These are phyloP conservation scores for Sinodicranocentrus sp. DNA, from an alignment of 2,888 invertebrate genomes.

Conservation along the genomic window DNA sequence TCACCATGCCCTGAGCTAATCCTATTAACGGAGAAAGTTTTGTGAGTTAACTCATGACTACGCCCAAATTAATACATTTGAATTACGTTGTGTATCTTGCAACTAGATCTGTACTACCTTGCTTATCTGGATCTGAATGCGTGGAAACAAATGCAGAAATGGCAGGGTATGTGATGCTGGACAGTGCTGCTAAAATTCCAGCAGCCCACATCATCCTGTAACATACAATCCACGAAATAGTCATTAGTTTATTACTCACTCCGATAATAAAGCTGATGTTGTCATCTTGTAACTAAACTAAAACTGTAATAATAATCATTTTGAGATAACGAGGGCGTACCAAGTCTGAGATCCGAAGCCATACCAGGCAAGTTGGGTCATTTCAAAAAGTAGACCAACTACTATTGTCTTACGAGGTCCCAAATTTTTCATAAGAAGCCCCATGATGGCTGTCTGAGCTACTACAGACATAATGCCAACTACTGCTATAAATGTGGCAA, in stretches of 20 bases:
- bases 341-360: constrained; percentile 97
- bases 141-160: constrained; percentile 99
- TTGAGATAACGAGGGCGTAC: constrained; percentile 80
- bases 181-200: constrained; percentile 96
- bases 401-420: constrained; percentile 99
- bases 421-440: constrained; percentile 89
- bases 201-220: constrained; percentile 99
- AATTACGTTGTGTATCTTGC: neutral
- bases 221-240: too few species aligned
- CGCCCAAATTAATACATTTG: neutral
- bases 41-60: neutral
- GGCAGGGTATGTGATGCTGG: constrained; percentile 98
- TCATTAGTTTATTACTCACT: too few species aligned
- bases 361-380: constrained; percentile 98
- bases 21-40: constrained; percentile 79
- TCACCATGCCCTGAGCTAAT: constrained; percentile 98
- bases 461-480: constrained; percentile 85
- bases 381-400: constrained; percentile 96
- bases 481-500: constrained; percentile 96
- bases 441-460: constrained; percentile 89
- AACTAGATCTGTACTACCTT: constrained; percentile 82
- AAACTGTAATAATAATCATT: neutral
- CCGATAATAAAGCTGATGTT: too few species aligned
- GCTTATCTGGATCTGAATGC: constrained; percentile 98
- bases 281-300: neutral